Conservation (phyloP, 2,888 invertebrate genomes). For the Mesorhabditis belari region DNA sequence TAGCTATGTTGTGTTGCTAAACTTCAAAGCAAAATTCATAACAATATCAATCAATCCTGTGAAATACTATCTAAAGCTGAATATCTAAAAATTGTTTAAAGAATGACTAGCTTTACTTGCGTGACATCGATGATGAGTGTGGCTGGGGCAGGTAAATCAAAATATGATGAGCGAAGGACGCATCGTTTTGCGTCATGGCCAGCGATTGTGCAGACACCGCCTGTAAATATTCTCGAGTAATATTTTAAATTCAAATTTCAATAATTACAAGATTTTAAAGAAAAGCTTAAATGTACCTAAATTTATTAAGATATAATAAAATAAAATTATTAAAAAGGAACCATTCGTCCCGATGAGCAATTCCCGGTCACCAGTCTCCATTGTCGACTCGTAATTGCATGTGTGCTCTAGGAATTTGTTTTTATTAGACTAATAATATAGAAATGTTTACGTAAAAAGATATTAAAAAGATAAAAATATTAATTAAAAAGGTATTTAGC, state of each 20-base stretch:
- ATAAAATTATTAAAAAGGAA: not conserved
- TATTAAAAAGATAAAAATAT: not conserved
- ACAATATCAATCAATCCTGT: too few relatives aligned
- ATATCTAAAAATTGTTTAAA: not conserved
- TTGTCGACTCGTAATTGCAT: slow-evolving; percentile 21
- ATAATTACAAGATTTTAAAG: too few relatives aligned
- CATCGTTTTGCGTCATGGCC: slow-evolving; percentile 11
- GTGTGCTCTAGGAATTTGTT: slow-evolving; percentile 11
- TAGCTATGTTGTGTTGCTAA: too few relatives aligned
- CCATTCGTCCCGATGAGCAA: slow-evolving; percentile 9
- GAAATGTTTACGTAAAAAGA: not conserved
- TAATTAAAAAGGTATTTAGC: not conserved
- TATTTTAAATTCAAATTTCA: too few relatives aligned
- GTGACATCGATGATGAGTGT: slow-evolving; percentile 18
- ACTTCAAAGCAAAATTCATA: too few relatives aligned
- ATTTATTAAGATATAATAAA: too few relatives aligned
- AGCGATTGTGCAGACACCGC: not conserved
- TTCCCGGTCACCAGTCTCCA: slow-evolving; percentile 19
- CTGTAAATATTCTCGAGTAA: too few relatives aligned
- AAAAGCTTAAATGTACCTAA: too few relatives aligned
- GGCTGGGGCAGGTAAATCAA: slow-evolving; percentile 23
- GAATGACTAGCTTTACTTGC: slow-evolving; percentile 1
- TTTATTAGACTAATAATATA: not conserved
- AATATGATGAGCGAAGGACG: slow-evolving; percentile 16
- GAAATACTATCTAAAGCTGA: too few relatives aligned